Percentiles rank a stretch among this genome's conserved stretches.
Evolutionary conservation across 2,888 invertebrate species (phyloP).

Genomic region (Emmelina monodactyla): DNA sequence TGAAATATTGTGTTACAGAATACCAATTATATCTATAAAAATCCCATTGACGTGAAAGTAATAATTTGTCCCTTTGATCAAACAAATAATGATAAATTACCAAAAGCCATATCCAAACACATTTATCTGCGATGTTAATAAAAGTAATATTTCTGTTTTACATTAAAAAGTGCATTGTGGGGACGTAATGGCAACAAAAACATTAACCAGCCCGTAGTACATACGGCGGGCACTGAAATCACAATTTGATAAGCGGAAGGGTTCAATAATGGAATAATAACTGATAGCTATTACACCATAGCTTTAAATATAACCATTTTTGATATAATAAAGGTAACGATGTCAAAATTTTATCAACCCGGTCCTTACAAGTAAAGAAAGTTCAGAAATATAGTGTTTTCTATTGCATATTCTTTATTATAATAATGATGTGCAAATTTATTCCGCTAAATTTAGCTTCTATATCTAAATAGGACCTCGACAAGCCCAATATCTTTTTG

Average conservation of each 20-base stretch:
- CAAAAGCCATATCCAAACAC: background rate
- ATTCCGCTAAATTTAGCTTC: slow-evolving; percentile 58
- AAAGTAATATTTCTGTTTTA: background rate
- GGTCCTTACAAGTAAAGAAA: no score
- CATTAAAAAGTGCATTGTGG: slow-evolving; percentile 1
- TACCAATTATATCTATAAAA: no score
- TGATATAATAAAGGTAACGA: no score
- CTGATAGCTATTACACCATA: no score
- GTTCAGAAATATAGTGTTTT: no score
- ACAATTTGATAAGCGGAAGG: background rate
- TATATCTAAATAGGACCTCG: slow-evolving; percentile 46
- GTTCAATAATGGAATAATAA: background rate
- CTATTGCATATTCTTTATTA: no score
- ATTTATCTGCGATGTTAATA: background rate
- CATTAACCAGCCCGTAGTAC: background rate
- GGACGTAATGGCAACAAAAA: background rate
- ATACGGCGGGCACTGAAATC: background rate
- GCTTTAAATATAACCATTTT: no score
- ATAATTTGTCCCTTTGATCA: no score
- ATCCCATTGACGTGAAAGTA: no score
- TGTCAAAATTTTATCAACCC: no score
- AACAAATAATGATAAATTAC: background rate
- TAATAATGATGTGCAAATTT: background rate
- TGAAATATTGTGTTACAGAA: no score
- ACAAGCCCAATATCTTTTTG: slow-evolving; percentile 54